Evolutionary conservation across 2,888 invertebrate genomes (phyloP), one percentile per base, ranked within the genome.

Genomic region (Coenonympha glycerion): DNA sequence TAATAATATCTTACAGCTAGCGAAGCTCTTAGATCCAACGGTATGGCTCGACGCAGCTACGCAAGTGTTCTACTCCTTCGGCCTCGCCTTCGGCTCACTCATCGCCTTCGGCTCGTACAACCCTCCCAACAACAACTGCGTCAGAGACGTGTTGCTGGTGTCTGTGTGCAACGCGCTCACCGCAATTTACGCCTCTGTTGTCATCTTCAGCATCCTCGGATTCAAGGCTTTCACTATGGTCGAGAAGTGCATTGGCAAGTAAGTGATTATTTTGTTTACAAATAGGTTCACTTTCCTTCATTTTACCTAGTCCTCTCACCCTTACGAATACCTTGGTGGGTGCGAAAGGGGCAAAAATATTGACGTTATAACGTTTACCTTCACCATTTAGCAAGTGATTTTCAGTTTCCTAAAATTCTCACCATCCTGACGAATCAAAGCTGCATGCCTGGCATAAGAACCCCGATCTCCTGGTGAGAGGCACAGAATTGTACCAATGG

Each of bases 1-100:
- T 24, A 2, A 24, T 54, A n/a, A n/a, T 61, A 57, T 40, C 42
- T 76, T 77, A 16, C 82, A 95, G 95, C 89, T 95, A 69, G 93
- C 94, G 60, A 96, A 94, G 71, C 88, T 98, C 13, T 84, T 92
- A 39, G 92, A 95, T 65, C 96, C 97, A 0, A 94, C 92, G 3
- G 97, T 97, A 0, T 98, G 98, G 98, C 84, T 98, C 65, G 97
- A 97, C 72, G 97, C 98, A 2, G 97, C 98, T 1, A 97, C 97
- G 0, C 98, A 98, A 87, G 97, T 98, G 2, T 98, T 98, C 88
- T 98, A 97, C 82, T 97, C 97, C 1, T 95, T 96, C 76, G 97
- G 97, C 2, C 87, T 98, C 52, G 97, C 97, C 4, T 98, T 98
- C 78, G 98, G 98, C 2, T 97, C 97, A 0, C 88, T 98, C 52